These are phyloP conservation scores for Neolamprologus sp. DNA, from an alignment of 2,113 vertebrate species.

Conservation along the genomic window DNA sequence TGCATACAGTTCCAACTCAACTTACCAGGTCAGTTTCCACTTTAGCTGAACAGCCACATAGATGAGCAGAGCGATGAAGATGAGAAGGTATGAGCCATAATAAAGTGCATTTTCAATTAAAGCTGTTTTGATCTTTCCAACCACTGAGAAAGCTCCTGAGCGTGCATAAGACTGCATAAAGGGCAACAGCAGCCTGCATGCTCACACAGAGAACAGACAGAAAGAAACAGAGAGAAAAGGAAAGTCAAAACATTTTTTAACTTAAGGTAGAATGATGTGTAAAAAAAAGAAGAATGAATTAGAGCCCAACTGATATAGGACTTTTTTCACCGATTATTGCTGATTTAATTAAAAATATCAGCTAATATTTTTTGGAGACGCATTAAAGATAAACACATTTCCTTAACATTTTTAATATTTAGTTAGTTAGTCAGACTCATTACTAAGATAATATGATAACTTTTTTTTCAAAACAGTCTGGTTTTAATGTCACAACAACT, in stretches of 20 bases:
- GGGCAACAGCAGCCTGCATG: slow-evolving; percentile 84
- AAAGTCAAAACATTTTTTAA: neutral
- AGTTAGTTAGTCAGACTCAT: neutral
- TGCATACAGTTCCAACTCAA: neutral
- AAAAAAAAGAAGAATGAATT: neutral
- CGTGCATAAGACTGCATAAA: slow-evolving; percentile 95
- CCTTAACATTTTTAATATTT: neutral
- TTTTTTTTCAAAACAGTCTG: neutral
- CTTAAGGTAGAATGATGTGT: neutral
- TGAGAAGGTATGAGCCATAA: slow-evolving; percentile 90
- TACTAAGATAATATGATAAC: neutral
- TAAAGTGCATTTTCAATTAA: slow-evolving; percentile 93
- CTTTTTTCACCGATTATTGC: neutral
- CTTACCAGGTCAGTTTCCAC: slow-evolving; percentile 83
- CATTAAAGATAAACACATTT: neutral
- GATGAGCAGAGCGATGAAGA: slow-evolving; percentile 90
- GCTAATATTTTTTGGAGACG: neutral
- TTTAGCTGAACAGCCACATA: slow-evolving; percentile 84
- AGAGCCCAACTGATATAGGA: neutral
- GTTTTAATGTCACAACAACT: neutral
- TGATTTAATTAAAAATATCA: neutral
- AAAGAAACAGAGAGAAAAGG: neutral
- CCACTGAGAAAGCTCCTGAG: slow-evolving; percentile 86
- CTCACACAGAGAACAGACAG: neutral
- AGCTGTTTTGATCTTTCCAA: slow-evolving; percentile 89